These are phyloP conservation scores for Cryptoprocta ferox DNA, from an alignment of 2,797 vertebrate species.

Conservation along the genomic window DNA sequence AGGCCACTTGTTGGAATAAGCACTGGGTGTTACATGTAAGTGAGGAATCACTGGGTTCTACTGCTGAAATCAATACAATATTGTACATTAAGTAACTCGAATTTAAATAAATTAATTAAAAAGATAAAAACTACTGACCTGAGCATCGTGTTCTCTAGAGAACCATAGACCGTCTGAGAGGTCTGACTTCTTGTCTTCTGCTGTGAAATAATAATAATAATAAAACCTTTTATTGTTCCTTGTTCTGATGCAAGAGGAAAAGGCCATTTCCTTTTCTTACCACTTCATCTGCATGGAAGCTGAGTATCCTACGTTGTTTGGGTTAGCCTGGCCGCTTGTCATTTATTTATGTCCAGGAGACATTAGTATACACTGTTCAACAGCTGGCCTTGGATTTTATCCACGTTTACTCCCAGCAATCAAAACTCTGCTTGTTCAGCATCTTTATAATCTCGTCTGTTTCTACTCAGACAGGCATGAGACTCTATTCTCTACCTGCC, in stretches of 20 bases:
- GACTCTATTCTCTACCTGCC: slow-evolving; percentile 40
- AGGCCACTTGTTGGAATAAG: no score
- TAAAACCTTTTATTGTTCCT: background rate
- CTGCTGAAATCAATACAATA: no score
- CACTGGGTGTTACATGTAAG: no score
- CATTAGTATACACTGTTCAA: background rate
- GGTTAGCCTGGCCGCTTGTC: background rate
- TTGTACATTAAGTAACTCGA: no score
- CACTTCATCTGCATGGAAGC: background rate
- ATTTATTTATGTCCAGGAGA: background rate
- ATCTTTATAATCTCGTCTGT: slow-evolving; percentile 50
- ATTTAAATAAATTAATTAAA: no score
- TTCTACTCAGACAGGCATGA: background rate
- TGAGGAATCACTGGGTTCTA: no score
- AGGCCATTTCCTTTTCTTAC: background rate
- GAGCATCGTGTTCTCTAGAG: background rate
- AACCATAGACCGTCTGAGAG: background rate
- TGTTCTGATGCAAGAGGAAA: background rate
- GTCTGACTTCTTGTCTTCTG: background rate
- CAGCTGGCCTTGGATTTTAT: background rate
- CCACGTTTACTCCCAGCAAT: background rate
- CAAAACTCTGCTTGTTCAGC: background rate
- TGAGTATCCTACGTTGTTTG: background rate
- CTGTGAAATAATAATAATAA: background rate
- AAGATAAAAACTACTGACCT: background rate